phyloP scores from a whole-genome alignment of 2,113 vertebrate genomes.

The Cyphomyrus plagiostoma region DNA sequence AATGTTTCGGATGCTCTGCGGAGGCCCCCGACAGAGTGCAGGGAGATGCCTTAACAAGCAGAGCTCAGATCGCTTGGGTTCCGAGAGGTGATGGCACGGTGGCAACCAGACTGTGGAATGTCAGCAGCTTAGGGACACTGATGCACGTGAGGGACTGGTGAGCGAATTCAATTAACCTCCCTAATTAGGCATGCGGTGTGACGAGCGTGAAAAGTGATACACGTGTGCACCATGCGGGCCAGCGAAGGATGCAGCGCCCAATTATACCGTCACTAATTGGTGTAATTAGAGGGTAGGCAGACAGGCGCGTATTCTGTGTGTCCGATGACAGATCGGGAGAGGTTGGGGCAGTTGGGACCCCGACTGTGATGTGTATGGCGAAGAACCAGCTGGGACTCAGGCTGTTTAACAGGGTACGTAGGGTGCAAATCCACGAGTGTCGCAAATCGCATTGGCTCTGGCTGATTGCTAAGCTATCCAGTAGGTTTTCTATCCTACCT shows the following conservation, averaged over 20 bases:
- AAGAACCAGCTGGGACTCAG: background rate
- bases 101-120: background rate
- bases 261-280: slow-evolving; percentile 30
- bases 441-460: background rate
- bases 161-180: slow-evolving; percentile 52
- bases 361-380: background rate
- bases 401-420: background rate
- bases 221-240: slow-evolving; percentile 3
- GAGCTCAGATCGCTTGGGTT: background rate
- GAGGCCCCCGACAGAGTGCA: background rate
- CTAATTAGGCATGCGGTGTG: slow-evolving; percentile 46
- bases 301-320: background rate
- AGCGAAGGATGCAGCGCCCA: slow-evolving; percentile 20
- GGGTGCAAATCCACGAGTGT: background rate
- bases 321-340: background rate
- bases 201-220: background rate
- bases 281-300: slow-evolving; percentile 26
- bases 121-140: slow-evolving; percentile 30
- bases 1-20: background rate
- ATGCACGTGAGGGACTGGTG: slow-evolving; percentile 37
- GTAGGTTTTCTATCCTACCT: background rate
- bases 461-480: background rate
- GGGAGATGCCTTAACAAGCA: background rate
- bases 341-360: background rate
- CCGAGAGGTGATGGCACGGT: background rate